A percentile compares a stretch with the other conserved stretches of the same genome.
Conservation (phyloP, 2,888 invertebrate genomes). For the Cotesia congregata region DNA sequence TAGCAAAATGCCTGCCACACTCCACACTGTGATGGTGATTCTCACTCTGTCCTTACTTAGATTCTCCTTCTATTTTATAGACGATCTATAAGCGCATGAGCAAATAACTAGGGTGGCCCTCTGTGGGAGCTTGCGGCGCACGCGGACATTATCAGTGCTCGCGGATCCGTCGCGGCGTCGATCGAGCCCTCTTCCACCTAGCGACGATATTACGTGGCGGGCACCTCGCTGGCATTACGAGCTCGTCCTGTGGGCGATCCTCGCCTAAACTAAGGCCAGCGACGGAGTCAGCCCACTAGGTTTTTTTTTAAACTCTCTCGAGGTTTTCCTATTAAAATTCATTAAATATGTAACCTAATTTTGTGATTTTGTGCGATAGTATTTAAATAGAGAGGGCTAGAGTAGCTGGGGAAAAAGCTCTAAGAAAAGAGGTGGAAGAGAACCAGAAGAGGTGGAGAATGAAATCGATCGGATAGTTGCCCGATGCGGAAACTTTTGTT, state of each 20-base stretch:
- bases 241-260: conserved; percentile 3
- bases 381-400: background rate
- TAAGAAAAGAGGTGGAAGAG: conserved; percentile 45
- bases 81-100: conserved; percentile 29
- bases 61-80: conserved; percentile 7
- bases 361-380: background rate
- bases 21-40: background rate
- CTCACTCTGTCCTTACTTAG: background rate
- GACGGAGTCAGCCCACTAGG: background rate
- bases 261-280: conserved; percentile 13
- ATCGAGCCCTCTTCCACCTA: conserved; percentile 51
- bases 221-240: conserved; percentile 24
- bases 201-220: conserved; percentile 41
- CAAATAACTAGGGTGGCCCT: conserved; percentile 28
- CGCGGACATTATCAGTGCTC: conserved; percentile 56
- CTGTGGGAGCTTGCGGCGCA: conserved; percentile 44
- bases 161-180: conserved; percentile 60
- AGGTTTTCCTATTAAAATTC: conserved; percentile 10
- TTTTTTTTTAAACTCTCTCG: too few species aligned
- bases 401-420: conserved; percentile 28
- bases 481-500: conserved; percentile 37
- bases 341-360: background rate
- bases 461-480: conserved; percentile 59
- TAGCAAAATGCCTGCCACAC: conserved; percentile 15
- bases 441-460: conserved; percentile 47